Base-by-base conservation (phyloP, 2,888 invertebrate species). In the Pseudanteris insignis region DNA sequence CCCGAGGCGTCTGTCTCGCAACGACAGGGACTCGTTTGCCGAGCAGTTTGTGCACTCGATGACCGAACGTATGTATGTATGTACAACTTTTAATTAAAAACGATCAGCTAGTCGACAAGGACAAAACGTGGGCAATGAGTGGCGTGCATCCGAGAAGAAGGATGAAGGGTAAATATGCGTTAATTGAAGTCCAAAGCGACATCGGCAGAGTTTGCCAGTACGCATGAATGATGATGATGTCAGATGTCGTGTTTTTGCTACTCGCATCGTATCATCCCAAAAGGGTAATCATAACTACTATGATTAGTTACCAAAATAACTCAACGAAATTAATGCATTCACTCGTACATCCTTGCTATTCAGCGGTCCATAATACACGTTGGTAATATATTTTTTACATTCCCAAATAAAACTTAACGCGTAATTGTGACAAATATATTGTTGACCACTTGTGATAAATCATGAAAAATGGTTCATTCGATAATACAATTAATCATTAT, bases 141-240 rank as follows among this genome's bases (percentile, higher is more conserved):
- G 44, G 34, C 28, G 61, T 37, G 54, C 47, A 43, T 32, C 33
- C 37, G 57, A 50, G 51, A 54, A 58, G 53, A 55, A 58, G 41
- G 58, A 34, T 53, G 63, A 58, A 63, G 64, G 60, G 68, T 67
- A 73, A 73, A 73, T 69, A 69, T 63, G 54, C 67, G 61, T 71
- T 71, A 74, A 74, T 74, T 72, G 73, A 70, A 67, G 68, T 68
- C 63, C 62, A 53, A 67, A 68, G 70, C 70, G 68, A 67, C 70
- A 53, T 64, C 53, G 66, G 69, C 50, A 36, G 36, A 59, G 59
- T 57, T 55, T 58, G 55, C 51, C 40, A 54, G 32, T 38, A 53
- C 60, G 60, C 41, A 46, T 53, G 58, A 53, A 36, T 32, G 50
- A 58, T 51, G 59, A 59, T 47, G 47, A 63, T 53, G 69, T 67